Conservation (phyloP, 2,113 vertebrate species). For the Chloropsis cyanopogon region DNA sequence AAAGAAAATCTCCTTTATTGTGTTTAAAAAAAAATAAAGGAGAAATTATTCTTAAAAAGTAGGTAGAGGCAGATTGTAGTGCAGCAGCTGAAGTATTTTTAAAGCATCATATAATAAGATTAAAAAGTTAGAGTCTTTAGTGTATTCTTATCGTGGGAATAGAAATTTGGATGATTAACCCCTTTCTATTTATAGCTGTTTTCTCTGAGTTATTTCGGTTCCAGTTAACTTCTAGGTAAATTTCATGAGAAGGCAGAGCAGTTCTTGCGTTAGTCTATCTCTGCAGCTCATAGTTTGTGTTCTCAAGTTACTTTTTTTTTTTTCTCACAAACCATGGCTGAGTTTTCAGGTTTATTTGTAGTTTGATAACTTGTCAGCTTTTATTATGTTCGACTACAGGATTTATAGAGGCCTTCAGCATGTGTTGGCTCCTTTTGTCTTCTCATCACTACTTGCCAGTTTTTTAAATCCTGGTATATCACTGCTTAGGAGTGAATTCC, state of each 20-base stretch:
- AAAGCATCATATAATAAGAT: not conserved
- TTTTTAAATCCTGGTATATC: not conserved
- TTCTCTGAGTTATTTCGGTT: not conserved
- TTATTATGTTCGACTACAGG: not conserved
- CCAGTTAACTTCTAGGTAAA: not conserved
- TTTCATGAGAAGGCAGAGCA: not conserved
- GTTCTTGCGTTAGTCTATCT: not conserved
- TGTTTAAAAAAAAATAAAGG: not conserved
- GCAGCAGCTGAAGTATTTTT: not conserved
- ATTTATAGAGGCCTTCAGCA: not conserved
- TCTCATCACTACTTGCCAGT: not conserved
- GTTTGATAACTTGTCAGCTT: not conserved
- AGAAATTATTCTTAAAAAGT: not conserved
- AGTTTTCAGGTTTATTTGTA: not conserved
- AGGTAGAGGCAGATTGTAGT: not conserved
- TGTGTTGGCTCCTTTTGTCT: not conserved
- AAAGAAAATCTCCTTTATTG: not conserved
- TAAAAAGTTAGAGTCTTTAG: not conserved
- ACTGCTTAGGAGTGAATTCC: not conserved
- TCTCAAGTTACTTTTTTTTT: not conserved
- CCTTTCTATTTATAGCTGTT: slow-evolving; percentile 33
- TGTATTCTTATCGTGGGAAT: not conserved
- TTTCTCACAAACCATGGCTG: not conserved
- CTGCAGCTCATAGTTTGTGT: not conserved
- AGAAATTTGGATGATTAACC: slow-evolving; percentile 14